phyloP scores from a whole-genome alignment of 2,797 vertebrate genomes.

The Serranus cabrilla region DNA sequence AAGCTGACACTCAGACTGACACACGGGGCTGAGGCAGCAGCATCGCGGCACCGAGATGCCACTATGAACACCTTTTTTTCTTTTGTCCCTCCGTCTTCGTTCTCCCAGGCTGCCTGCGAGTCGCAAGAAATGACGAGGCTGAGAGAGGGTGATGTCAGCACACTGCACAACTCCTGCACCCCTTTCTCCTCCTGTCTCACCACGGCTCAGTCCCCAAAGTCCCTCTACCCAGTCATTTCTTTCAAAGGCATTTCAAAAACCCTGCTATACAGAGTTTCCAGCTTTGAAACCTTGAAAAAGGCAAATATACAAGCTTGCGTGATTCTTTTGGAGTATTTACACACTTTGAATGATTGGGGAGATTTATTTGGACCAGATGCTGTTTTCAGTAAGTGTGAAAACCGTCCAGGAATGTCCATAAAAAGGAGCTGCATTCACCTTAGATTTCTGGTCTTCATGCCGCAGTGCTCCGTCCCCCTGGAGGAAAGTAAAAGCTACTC shows the following conservation, averaged over 20 bases:
- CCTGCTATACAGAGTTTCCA: conserved; percentile 1
- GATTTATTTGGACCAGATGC: neutral
- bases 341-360: neutral
- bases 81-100: conserved; percentile 22
- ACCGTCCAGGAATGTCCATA: neutral
- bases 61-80: conserved; percentile 49
- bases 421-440: conserved; percentile 5
- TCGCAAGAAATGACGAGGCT: conserved; percentile 17
- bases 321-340: neutral
- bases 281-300: neutral
- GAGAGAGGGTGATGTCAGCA: conserved; percentile 40
- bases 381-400: neutral
- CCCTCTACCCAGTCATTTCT: conserved; percentile 1
- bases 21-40: conserved; percentile 63
- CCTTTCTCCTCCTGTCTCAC: neutral
- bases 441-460: neutral
- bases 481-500: neutral
- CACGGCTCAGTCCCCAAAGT: conserved; percentile 10
- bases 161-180: neutral
- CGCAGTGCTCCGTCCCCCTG: neutral
- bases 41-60: conserved; percentile 20
- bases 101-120: conserved; percentile 10
- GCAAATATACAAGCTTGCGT: neutral
- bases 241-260: neutral
- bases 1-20: conserved; percentile 67